Base-by-base conservation (phyloP, 2,888 invertebrate genomes). In the Metopia argyrocephala region DNA sequence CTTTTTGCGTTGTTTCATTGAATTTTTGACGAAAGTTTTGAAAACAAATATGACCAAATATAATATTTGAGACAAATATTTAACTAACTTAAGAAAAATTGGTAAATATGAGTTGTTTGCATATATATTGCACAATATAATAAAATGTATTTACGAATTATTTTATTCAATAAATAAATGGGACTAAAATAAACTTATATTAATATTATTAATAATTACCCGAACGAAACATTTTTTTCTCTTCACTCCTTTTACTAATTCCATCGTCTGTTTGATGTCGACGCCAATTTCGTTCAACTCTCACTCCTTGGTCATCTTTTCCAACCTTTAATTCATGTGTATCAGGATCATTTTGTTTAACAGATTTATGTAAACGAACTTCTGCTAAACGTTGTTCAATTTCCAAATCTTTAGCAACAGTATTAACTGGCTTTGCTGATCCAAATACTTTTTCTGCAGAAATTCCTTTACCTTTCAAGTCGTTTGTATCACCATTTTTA, bases 351-450 rank as follows among this genome's bases (percentile, higher is more conserved):
- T 25, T 48, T 66, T 61, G 54, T 18, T 25, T 20, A 52, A 66
- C 45, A 27, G 86, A 88, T 15, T 87, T 84, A 38, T 87, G 86
- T n/a, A 85, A 85, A 25, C 88, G 87, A 50, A 93, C 92, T 86
- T 94, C 94, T 31, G 94, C 93, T 64, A 97, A 91, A 84, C 96
- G 94, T 88, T 96, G 96, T 88, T 98, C 98, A 83, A 98, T 98
- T 91, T 97, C 96, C 69, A 96, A 92, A 87, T 98, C 97, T 85
- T 95, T 93, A 57, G 96, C 95, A 66, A 96, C 94, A 2, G 98
- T 98, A 89, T 98, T 97, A 0, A 98, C 98, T 0, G 98, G 98
- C 89, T 96, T 97, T 20, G 98, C 98, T 31, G 94, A 95, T n/a
- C 98, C 98, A 89, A 98, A 98, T 84, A 98, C 97, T 75, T 94